phyloP scores from a whole-genome alignment of 2,797 vertebrate species.

The Menidia menidia region DNA sequence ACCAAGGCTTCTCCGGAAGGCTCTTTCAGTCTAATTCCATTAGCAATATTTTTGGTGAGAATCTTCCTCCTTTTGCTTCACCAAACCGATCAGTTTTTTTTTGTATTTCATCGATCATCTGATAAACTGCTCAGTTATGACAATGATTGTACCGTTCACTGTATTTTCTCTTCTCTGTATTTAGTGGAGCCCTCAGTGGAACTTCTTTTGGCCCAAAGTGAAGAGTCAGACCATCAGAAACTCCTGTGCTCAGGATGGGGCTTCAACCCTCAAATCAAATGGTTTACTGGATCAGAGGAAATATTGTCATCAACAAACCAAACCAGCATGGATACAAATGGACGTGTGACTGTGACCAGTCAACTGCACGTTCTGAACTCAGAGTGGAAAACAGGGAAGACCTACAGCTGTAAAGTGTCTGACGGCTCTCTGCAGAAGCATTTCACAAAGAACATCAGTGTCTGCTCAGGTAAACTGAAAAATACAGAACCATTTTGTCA shows the following conservation, averaged over 20 bases:
- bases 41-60: slow-evolving; percentile 68
- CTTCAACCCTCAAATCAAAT: slow-evolving; percentile 68
- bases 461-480: slow-evolving; percentile 70
- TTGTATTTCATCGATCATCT: no score
- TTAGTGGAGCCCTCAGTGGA: slow-evolving; percentile 64
- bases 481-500: background rate
- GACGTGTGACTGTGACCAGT: slow-evolving; percentile 61
- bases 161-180: background rate
- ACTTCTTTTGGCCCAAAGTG: slow-evolving; percentile 45
- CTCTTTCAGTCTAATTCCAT: slow-evolving; percentile 26
- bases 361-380: slow-evolving; percentile 36
- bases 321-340: slow-evolving; percentile 49
- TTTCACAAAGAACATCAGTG: slow-evolving; percentile 15
- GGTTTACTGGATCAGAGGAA: slow-evolving; percentile 32
- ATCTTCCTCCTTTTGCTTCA: background rate
- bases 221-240: slow-evolving; percentile 36
- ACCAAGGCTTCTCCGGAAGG: slow-evolving; percentile 37
- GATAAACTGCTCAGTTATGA: background rate
- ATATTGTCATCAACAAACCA: background rate
- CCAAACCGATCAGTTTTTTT: background rate
- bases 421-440: slow-evolving; percentile 19
- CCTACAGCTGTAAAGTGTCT: slow-evolving; percentile 62
- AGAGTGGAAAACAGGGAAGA: slow-evolving; percentile 63
- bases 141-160: background rate
- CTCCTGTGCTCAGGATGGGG: slow-evolving; percentile 69